Conservation (phyloP, 2,797 vertebrate species). For the Sphenopsis melanotis region DNA sequence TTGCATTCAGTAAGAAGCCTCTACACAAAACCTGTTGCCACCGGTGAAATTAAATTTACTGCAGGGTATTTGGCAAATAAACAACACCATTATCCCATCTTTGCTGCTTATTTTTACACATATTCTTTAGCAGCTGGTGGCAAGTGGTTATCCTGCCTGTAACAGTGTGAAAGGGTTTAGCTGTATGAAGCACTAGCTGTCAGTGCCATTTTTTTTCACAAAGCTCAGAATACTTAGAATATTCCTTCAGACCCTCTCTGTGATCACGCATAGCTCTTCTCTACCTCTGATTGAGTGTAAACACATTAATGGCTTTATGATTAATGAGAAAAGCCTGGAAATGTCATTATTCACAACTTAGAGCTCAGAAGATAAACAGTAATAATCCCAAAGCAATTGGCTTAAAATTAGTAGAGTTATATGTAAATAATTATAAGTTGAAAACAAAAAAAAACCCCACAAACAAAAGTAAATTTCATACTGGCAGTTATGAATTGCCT, state of each 20-base stretch:
- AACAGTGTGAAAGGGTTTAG: neutral
- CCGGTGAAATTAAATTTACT: neutral
- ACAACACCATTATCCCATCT: neutral
- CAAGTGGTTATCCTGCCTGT: neutral
- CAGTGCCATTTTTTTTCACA: neutral
- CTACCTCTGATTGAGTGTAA: neutral
- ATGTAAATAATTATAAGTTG: neutral
- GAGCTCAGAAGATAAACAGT: neutral
- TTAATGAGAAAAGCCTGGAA: constrained; percentile 1
- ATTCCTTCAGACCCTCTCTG: neutral
- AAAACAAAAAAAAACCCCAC: neutral
- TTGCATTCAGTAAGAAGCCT: neutral
- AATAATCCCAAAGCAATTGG: neutral
- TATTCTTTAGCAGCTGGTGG: neutral
- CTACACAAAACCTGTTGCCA: neutral
- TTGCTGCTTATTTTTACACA: neutral
- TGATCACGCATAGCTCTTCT: neutral
- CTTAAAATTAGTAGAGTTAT: neutral
- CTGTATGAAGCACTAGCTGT: neutral
- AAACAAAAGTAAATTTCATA: neutral
- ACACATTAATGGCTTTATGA: neutral
- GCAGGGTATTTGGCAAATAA: neutral
- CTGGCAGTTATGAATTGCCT: neutral
- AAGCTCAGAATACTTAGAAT: neutral
- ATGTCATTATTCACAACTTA: neutral